Conservation (phyloP, 2,888 invertebrate species). For the Bombyx huttoni region DNA sequence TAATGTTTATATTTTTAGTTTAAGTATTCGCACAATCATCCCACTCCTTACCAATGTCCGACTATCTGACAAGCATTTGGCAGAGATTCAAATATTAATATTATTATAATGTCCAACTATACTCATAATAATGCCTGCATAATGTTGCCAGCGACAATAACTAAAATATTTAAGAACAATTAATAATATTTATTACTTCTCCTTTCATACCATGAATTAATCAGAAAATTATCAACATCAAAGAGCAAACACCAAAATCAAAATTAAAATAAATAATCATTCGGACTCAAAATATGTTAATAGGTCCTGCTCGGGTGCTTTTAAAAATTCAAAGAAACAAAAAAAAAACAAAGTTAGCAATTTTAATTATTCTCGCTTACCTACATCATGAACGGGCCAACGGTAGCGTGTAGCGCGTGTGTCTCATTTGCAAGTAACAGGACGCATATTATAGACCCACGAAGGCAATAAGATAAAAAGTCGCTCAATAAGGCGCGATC, state of each 20-base stretch:
- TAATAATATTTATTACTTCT: background rate
- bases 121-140: conserved; percentile 58
- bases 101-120: conserved; percentile 50
- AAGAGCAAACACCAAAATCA: background rate
- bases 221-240: too few relatives aligned
- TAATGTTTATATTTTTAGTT: conserved; percentile 42
- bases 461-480: conserved; percentile 69
- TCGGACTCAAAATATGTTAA: conserved; percentile 13
- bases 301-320: conserved; percentile 14
- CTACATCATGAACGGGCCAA: conserved; percentile 56
- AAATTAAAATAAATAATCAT: conserved; percentile 8
- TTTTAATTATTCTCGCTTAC: conserved; percentile 57
- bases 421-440: conserved; percentile 72
- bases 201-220: background rate
- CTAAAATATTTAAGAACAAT: conserved; percentile 20
- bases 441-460: conserved; percentile 68
- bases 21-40: conserved; percentile 34
- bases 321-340: conserved; percentile 12
- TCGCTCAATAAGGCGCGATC: conserved; percentile 70
- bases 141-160: conserved; percentile 49
- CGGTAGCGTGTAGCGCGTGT: conserved; percentile 52
- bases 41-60: conserved; percentile 30
- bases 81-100: conserved; percentile 56
- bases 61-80: conserved; percentile 46
- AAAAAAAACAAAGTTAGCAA: conserved; percentile 26